A percentile compares a stretch with the other conserved stretches of the same genome.
Evolutionary conservation across 2,113 vertebrate species (phyloP).

Genomic region (Synchiropus splendidus): DNA sequence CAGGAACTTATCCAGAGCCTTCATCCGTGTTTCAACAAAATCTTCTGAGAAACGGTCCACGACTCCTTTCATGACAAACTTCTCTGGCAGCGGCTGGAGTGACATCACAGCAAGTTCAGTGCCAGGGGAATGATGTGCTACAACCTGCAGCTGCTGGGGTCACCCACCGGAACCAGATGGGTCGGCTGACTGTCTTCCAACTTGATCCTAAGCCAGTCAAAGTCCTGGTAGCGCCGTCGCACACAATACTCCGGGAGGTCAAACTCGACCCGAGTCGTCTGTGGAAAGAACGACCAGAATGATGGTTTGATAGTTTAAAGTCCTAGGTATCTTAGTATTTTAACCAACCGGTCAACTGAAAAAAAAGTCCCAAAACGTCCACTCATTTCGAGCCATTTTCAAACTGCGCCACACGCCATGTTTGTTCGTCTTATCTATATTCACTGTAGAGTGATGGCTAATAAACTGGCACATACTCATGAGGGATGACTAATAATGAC

Average conservation of each 20-base stretch:
- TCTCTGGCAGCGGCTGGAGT: slow-evolving; percentile 87
- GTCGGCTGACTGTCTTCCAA: slow-evolving; percentile 95
- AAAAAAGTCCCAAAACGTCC: too few relatives aligned
- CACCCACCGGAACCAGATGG: slow-evolving; percentile 95
- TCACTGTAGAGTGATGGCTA: too few relatives aligned
- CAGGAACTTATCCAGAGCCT: slow-evolving; percentile 93
- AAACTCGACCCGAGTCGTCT: slow-evolving; percentile 91
- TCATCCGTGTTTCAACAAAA: slow-evolving; percentile 93
- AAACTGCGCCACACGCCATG: too few relatives aligned
- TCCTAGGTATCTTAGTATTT: too few relatives aligned
- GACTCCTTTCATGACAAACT: slow-evolving; percentile 97
- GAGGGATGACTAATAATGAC: too few relatives aligned
- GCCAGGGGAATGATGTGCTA: too few relatives aligned
- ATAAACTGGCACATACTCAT: too few relatives aligned
- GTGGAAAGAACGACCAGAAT: slow-evolving; percentile 16
- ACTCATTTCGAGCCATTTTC: too few relatives aligned
- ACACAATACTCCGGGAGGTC: slow-evolving; percentile 91
- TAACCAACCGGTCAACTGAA: too few relatives aligned
- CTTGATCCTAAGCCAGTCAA: slow-evolving; percentile 91
- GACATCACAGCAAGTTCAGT: neutral
- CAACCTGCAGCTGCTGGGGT: neutral
- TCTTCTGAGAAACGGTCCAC: slow-evolving; percentile 98
- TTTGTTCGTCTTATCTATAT: too few relatives aligned
- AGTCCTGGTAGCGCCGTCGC: slow-evolving; percentile 92
- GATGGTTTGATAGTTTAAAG: too few relatives aligned